Percentiles rank a stretch among this genome's conserved stretches.
These are phyloP conservation scores for Synaphobranchus kaupii DNA, from an alignment of 2,797 vertebrate genomes.

Conservation along the genomic window DNA sequence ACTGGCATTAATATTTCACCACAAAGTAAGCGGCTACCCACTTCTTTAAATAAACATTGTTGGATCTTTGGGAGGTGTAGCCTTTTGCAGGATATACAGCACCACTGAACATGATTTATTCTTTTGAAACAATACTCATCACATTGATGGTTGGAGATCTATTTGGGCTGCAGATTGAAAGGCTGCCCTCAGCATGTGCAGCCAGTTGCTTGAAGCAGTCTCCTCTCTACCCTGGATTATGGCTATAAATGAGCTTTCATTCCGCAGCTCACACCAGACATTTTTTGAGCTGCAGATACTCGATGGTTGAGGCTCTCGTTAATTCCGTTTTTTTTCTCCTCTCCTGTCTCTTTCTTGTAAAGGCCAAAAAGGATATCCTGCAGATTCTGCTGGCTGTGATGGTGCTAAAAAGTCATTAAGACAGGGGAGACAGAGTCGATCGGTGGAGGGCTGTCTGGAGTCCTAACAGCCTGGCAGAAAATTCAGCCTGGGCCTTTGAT, in stretches of 20 bases:
- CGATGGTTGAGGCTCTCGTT: slow-evolving; percentile 7
- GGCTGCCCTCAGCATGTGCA: slow-evolving; percentile 42
- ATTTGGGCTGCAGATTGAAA: slow-evolving; percentile 56
- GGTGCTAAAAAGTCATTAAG: slow-evolving; percentile 46
- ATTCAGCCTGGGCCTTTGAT: slow-evolving; percentile 59
- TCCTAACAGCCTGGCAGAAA: slow-evolving; percentile 65
- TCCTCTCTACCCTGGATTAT: slow-evolving; percentile 1
- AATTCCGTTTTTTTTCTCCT: slow-evolving; percentile 7
- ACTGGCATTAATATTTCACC: slow-evolving; percentile 61
- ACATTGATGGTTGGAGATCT: slow-evolving; percentile 52
- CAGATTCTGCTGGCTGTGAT: slow-evolving; percentile 64
- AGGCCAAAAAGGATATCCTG: slow-evolving; percentile 54
- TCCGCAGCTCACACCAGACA: neutral
- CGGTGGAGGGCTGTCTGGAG: slow-evolving; percentile 48
- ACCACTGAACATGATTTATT: neutral
- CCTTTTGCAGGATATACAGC: neutral
- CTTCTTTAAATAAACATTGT: slow-evolving; percentile 5
- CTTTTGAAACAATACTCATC: slow-evolving; percentile 30
- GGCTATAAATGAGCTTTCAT: slow-evolving; percentile 1
- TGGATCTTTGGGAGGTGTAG: neutral
- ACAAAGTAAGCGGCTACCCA: slow-evolving; percentile 32
- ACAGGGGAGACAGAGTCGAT: slow-evolving; percentile 61
- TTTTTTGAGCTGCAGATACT: neutral
- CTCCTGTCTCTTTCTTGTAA: neutral
- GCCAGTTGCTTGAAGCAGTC: slow-evolving; percentile 12